These are phyloP conservation scores for Chaitophorus viminalis DNA, from an alignment of 2,888 invertebrate genomes.

Conservation along the genomic window DNA sequence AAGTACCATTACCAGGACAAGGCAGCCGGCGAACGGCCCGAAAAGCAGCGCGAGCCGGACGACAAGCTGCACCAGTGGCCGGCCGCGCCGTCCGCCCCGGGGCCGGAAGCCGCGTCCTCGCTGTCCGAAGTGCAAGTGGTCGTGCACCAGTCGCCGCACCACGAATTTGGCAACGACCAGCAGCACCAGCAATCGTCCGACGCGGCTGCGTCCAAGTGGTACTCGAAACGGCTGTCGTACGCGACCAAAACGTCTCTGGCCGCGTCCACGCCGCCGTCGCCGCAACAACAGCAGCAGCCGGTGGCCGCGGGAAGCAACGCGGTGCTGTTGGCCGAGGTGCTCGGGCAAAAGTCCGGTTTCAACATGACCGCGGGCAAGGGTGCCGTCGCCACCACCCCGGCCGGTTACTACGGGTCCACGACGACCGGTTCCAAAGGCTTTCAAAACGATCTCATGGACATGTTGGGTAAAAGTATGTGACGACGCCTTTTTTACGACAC, in stretches of 20 bases:
- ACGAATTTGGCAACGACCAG: not conserved
- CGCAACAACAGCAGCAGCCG: slow-evolving; percentile 17
- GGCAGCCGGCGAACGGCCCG: not conserved
- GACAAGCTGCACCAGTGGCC: not conserved
- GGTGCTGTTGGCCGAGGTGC: slow-evolving; percentile 45
- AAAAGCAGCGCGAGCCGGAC: not conserved
- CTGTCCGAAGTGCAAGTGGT: slow-evolving; percentile 49
- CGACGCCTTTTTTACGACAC: not conserved
- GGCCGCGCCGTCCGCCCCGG: not conserved
- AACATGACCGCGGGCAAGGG: slow-evolving; percentile 25
- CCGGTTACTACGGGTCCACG: slow-evolving; percentile 23
- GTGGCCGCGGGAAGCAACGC: not conserved
- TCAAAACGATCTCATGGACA: slow-evolving; percentile 80
- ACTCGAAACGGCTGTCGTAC: slow-evolving; percentile 55
- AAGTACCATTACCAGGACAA: slow-evolving; percentile 30
- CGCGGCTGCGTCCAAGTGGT: slow-evolving; percentile 67
- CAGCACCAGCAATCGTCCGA: slow-evolving; percentile 7
- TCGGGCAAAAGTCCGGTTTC: slow-evolving; percentile 50
- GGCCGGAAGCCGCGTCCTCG: slow-evolving; percentile 28
- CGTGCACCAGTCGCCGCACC: slow-evolving; percentile 29
- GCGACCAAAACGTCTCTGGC: slow-evolving; percentile 33
- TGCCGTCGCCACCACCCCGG: not conserved
- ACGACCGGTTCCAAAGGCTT: slow-evolving; percentile 69
- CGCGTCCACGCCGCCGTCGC: slow-evolving; percentile 22
- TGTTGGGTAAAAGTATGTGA: slow-evolving; percentile 83